These are phyloP conservation scores for Danio aesculapii DNA, from an alignment of 2,797 vertebrate species.

Conservation along the genomic window DNA sequence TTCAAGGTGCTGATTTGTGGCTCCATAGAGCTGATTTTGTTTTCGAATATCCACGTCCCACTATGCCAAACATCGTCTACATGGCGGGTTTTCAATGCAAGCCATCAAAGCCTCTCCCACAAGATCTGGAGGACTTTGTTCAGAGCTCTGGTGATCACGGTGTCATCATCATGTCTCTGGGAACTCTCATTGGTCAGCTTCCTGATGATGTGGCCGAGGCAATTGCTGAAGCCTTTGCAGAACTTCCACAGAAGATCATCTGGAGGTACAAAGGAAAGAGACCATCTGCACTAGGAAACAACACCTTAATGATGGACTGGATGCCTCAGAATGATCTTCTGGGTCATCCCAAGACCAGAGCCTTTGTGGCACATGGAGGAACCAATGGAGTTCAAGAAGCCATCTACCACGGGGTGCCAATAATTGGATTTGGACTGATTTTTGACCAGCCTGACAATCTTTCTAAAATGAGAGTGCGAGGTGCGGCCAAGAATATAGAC, in stretches of 20 bases:
- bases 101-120: constrained; percentile 62
- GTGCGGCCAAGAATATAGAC: constrained; percentile 56
- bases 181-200: constrained; percentile 57
- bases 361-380: constrained; percentile 66
- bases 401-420: constrained; percentile 63
- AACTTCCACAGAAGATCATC: constrained; percentile 64
- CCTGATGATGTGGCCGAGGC: constrained; percentile 51
- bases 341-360: constrained; percentile 63
- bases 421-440: constrained; percentile 62
- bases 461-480: constrained; percentile 55
- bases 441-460: constrained; percentile 69
- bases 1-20: constrained; percentile 60
- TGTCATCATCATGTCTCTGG: constrained; percentile 71
- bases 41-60: constrained; percentile 67
- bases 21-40: constrained; percentile 65
- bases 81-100: constrained; percentile 69
- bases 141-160: constrained; percentile 67
- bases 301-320: constrained; percentile 65
- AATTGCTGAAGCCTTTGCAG: constrained; percentile 62
- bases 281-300: constrained; percentile 62
- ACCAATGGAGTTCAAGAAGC: constrained; percentile 67
- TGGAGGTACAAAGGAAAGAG: constrained; percentile 61
- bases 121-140: constrained; percentile 67
- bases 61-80: constrained; percentile 69
- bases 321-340: constrained; percentile 69